phyloP scores from a whole-genome alignment of 1,140 invertebrate species.

The Drosophila carrolli region DNA sequence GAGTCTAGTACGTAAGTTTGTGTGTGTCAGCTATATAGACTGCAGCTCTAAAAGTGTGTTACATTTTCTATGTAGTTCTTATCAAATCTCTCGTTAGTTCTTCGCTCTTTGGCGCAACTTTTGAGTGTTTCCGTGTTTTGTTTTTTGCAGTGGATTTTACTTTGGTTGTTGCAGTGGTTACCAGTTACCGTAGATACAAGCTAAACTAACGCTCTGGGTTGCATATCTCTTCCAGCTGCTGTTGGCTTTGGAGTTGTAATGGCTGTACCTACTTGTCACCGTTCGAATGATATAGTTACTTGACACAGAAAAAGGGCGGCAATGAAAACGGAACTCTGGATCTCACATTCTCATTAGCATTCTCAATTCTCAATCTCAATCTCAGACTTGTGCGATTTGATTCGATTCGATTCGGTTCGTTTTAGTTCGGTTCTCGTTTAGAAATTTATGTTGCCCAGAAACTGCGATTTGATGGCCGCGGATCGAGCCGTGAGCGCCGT shows the following conservation, averaged over 20 bases:
- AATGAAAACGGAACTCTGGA: constrained; percentile 24
- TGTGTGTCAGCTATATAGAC: constrained; percentile 19
- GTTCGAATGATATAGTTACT: constrained; percentile 62
- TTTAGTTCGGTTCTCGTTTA: constrained; percentile 53
- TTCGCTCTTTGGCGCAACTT: constrained; percentile 14
- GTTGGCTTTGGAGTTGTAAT: constrained; percentile 24
- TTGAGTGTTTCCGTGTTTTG: constrained; percentile 30
- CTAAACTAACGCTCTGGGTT: constrained; percentile 51
- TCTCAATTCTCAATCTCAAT: constrained; percentile 21
- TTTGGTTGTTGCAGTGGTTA: constrained; percentile 40
- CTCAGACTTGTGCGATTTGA: constrained; percentile 19
- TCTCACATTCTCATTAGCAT: constrained; percentile 24
- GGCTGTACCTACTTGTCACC: constrained; percentile 74
- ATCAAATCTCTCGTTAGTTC: constrained; percentile 43
- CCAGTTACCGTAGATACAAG: constrained; percentile 60
- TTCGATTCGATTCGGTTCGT: constrained; percentile 14
- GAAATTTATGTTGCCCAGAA: constrained; percentile 84
- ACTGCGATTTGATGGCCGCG: constrained; percentile 84
- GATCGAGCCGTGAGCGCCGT: constrained; percentile 80
- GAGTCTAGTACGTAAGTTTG: constrained; percentile 27
- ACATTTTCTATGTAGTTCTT: constrained; percentile 45
- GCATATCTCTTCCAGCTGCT: constrained; percentile 20
- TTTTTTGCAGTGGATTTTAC: constrained; percentile 27
- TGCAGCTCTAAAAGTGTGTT: constrained; percentile 16
- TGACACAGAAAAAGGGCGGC: constrained; percentile 31